Evolutionary conservation across 35 echinoderm and acorn worm species (phyloP), one percentile per base, ranked within the genome.

Genomic region (Ophiothrix spiculata): DNA sequence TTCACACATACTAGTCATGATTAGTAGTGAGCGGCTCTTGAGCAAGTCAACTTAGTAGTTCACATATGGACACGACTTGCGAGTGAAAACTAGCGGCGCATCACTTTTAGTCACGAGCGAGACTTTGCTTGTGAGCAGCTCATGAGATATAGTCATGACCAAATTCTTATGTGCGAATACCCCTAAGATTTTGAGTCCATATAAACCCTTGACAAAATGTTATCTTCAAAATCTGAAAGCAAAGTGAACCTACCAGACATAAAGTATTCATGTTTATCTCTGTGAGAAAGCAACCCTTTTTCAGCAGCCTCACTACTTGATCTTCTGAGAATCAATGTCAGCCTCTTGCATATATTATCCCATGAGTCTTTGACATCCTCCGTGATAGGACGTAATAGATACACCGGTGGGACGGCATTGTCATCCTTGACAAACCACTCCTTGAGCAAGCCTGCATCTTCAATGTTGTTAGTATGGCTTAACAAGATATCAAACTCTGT

Each of bases 361-460:
- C 94, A 97, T 4, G 63, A 35, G 8, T 81, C 76, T 38, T 39
- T 89, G 13, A 56, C 83, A 31, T 97, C 83, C 45, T 76, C 78
- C 12, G 87, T 93, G 40, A 97, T 89, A 73, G 94, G 86, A 56
- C 92, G 94, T 10, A 97, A 84, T 28, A 92, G 91, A 85, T 84
- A 92, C 11, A 88, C 83, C 32, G 94, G 82, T 33, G 95, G 91
- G 33, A 90, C 74, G 0, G 87, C 31, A 74, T 97, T 93, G 28
- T 95, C 84, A 45, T 84, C 81, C 80, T 93, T 87, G 40, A 73
- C 33, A n/a, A 77, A 79, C 39, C 87, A 90, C 90, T 88, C 90
- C 36, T 88, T 35, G 17, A 46, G 75, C 4, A 92, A 41, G 10
- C 90, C 49, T 37, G 33, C 36, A 56, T 80, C 36, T 78, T 84